Percentiles rank a stretch among this genome's conserved stretches.
Conservation (phyloP, 2,888 invertebrate species). For the Panzeria rudis region DNA sequence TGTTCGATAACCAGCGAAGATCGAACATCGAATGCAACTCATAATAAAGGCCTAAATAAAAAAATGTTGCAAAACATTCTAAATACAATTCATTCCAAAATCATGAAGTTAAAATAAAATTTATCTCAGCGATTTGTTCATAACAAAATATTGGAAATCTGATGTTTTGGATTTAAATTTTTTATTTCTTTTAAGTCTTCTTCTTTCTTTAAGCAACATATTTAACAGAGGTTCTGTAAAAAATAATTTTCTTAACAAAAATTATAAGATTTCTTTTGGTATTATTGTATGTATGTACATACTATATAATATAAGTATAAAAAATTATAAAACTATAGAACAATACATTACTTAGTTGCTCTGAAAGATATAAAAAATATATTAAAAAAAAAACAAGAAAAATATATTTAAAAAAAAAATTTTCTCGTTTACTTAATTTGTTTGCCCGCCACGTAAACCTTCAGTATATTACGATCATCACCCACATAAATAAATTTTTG, state of each 20-base stretch:
- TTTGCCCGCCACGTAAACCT: constrained; percentile 90
- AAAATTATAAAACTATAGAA: constrained; percentile 7
- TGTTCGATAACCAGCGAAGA: too few species aligned
- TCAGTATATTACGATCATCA: constrained; percentile 91
- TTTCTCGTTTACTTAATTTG: constrained; percentile 83
- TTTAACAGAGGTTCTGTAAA: neutral
- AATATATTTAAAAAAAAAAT: neutral
- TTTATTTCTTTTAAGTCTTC: neutral
- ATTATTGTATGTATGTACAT: constrained; percentile 58
- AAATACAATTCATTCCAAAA: constrained; percentile 51
- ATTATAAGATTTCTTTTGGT: constrained; percentile 37
- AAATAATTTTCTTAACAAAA: neutral
- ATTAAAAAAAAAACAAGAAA: constrained; percentile 5
- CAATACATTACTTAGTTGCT: constrained; percentile 30
- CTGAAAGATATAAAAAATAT: constrained; percentile 33
- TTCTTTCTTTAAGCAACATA: neutral
- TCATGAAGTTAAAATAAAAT: too few species aligned
- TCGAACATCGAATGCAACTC: too few species aligned
- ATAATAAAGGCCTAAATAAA: constrained; percentile 29
- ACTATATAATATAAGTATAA: constrained; percentile 25
- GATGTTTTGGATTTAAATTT: neutral
- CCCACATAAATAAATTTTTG: constrained; percentile 92
- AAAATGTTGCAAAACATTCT: constrained; percentile 12
- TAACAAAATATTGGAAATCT: neutral
- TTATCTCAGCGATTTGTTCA: too few species aligned